A percentile compares a stretch with the other conserved stretches of the same genome.
These are phyloP conservation scores for Pomatorhinus ruficollis DNA, from an alignment of 2,113 vertebrate genomes.

Conservation along the genomic window DNA sequence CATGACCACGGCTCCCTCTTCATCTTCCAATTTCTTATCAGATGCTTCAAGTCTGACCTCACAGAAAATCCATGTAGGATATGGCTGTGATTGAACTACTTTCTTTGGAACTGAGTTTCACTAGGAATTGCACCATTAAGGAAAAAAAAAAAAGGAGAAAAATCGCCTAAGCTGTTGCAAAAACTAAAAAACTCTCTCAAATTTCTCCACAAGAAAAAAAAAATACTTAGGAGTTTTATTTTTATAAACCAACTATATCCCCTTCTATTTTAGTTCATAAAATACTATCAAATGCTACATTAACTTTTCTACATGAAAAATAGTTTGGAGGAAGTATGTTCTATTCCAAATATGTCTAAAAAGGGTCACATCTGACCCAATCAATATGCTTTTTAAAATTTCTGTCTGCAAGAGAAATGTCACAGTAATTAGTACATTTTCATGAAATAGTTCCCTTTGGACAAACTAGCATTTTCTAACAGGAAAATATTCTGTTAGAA, in stretches of 20 bases:
- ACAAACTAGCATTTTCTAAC: slow-evolving; percentile 13
- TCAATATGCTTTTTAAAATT: not conserved
- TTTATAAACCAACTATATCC: not conserved
- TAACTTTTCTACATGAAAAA: not conserved
- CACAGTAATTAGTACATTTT: not conserved
- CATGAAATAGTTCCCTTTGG: slow-evolving; percentile 31
- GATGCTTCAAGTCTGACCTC: not conserved
- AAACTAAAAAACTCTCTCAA: not conserved
- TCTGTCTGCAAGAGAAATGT: slow-evolving; percentile 43
- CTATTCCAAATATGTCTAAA: slow-evolving; percentile 10
- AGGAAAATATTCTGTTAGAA: not conserved
- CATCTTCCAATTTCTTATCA: not conserved
- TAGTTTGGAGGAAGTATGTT: not conserved
- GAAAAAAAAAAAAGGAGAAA: not conserved
- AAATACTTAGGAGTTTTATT: not conserved
- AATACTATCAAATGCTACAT: not conserved
- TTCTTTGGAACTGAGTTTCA: not conserved
- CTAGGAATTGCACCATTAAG: not conserved
- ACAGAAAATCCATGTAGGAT: not conserved
- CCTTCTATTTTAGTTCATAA: not conserved
- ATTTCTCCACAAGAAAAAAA: not conserved
- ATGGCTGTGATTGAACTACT: not conserved
- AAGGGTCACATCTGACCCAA: not conserved
- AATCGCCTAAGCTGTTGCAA: not conserved
- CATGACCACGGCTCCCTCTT: not conserved